phyloP scores from a whole-genome alignment of 2,113 vertebrate genomes.

The Cariama cristata region DNA sequence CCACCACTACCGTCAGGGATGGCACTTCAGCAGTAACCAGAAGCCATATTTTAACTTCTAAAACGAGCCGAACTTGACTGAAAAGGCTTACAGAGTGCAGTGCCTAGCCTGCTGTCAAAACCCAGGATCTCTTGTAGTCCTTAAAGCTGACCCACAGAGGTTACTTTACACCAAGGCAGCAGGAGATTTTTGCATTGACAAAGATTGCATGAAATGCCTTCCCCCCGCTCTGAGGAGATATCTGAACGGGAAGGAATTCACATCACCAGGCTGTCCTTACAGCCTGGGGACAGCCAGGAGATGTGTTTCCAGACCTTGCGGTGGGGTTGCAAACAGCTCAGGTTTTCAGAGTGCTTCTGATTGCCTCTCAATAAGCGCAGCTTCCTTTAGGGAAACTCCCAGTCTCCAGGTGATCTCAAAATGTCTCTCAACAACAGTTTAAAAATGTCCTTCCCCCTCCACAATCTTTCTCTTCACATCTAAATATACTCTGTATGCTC shows the following conservation, averaged over 20 bases:
- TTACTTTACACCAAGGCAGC: background rate
- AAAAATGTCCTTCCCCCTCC: background rate
- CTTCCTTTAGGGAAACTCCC: background rate
- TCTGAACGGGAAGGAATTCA: background rate
- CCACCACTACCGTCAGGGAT: background rate
- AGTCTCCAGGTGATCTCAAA: conserved; percentile 39
- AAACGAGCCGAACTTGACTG: background rate
- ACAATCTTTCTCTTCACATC: background rate
- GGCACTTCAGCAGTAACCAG: background rate
- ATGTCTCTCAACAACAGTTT: background rate
- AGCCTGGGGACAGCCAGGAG: background rate
- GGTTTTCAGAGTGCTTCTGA: background rate
- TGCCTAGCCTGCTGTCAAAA: background rate
- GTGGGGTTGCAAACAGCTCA: background rate
- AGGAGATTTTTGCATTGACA: background rate
- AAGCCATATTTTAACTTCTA: background rate
- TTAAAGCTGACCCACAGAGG: background rate
- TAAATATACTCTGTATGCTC: conserved; percentile 37
- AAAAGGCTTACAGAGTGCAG: background rate
- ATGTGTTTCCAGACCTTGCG: background rate
- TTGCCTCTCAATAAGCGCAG: too few relatives aligned
- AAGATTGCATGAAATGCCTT: background rate
- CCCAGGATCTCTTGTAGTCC: background rate
- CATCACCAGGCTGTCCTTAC: background rate
- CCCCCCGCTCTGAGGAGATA: background rate